These are phyloP conservation scores for Tetragonisca angustula DNA, from an alignment of 2,888 invertebrate genomes.

Conservation along the genomic window DNA sequence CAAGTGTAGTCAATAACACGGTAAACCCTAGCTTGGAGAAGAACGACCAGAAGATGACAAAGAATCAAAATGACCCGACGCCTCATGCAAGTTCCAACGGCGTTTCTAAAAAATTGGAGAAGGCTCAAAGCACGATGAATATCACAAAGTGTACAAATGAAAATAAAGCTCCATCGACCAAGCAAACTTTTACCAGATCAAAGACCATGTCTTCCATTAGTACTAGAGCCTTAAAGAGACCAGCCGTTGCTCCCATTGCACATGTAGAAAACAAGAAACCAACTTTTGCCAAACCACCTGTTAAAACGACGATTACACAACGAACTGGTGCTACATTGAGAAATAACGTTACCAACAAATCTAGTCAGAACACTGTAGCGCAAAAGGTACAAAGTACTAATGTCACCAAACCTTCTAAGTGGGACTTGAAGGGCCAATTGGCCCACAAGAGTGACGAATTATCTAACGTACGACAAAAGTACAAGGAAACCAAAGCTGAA, in stretches of 20 bases:
- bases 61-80: background rate
- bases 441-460: conserved; percentile 84
- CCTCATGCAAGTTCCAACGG: conserved; percentile 8
- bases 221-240: conserved; percentile 73
- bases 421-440: conserved; percentile 80
- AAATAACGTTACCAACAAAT: conserved; percentile 46
- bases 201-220: conserved; percentile 72
- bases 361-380: conserved; percentile 71
- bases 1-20: conserved; percentile 73
- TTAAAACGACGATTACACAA: conserved; percentile 64
- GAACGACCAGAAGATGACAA: conserved; percentile 19
- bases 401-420: conserved; percentile 77
- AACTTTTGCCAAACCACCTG: conserved; percentile 61
- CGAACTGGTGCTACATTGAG: conserved; percentile 70
- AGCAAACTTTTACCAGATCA: conserved; percentile 65
- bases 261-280: conserved; percentile 72
- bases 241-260: conserved; percentile 47
- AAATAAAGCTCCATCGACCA: conserved; percentile 70
- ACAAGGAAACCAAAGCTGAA: conserved; percentile 85
- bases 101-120: conserved; percentile 45
- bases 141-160: conserved; percentile 71
- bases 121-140: conserved; percentile 67
- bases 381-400: conserved; percentile 8
- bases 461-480: conserved; percentile 88
- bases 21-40: conserved; percentile 32